These are phyloP conservation scores for Osmoderma eremita DNA, from an alignment of 2,888 invertebrate species.

Conservation along the genomic window DNA sequence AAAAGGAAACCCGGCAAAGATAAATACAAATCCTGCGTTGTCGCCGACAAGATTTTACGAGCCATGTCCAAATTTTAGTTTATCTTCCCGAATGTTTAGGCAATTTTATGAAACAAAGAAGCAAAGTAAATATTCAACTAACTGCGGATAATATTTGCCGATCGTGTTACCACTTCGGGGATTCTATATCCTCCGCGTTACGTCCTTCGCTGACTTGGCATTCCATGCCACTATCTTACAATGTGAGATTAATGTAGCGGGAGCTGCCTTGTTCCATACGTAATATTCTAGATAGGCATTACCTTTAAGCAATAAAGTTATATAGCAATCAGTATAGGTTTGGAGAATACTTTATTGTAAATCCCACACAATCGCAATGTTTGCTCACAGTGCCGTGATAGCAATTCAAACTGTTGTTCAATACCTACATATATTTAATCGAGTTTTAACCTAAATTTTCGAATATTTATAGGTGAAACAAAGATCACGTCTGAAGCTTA, in stretches of 20 bases:
- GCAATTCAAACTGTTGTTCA: no score
- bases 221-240: slow-evolving; percentile 9
- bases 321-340: no score
- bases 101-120: slow-evolving; percentile 39
- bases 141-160: slow-evolving; percentile 38
- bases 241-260: slow-evolving; percentile 23
- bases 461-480: no score
- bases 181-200: slow-evolving; percentile 28
- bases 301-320: no score
- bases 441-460: no score
- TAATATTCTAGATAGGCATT: neutral
- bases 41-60: slow-evolving; percentile 24
- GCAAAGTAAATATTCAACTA: slow-evolving; percentile 41
- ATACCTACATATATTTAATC: no score
- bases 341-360: slow-evolving; percentile 11
- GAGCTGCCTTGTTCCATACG: neutral
- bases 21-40: slow-evolving; percentile 30
- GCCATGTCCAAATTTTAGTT: slow-evolving; percentile 27
- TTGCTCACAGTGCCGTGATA: no score
- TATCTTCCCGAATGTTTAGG: slow-evolving; percentile 38
- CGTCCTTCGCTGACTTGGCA: slow-evolving; percentile 25
- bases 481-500: no score
- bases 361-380: slow-evolving; percentile 9
- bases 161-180: slow-evolving; percentile 38
- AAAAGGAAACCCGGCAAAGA: slow-evolving; percentile 29